Evolutionary conservation across 2,888 invertebrate species (phyloP), one percentile per base, ranked within the genome.

Genomic region (Galerucella nymphaeae): DNA sequence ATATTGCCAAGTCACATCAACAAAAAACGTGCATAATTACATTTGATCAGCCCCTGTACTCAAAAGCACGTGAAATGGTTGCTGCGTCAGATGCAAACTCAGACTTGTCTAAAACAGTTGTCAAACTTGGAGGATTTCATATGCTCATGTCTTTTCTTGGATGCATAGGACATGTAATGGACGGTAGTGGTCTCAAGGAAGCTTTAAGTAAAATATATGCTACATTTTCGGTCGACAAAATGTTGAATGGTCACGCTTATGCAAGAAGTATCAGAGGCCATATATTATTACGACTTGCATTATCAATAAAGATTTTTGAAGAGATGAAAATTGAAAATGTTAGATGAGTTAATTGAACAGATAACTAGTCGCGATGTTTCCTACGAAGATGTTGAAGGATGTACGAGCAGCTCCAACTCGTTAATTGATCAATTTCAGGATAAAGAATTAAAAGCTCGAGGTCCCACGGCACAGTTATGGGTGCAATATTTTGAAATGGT

Each of bases 181-280:
- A 48, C 48, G 48, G 48, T 42, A 42, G 42, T 48, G 48, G 48
- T 48, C 48, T 48, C n/a, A 48, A 48, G 48, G 48, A 48, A 48
- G 48, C 48, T 48, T 48, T 48, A n/a, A 48, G n/a, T n/a, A 42
- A 10, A 42, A 42, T 42, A 42, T 42, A 42, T 42, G 42, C 42
- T 5, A 11, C 42, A 42, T 11, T 11, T 42, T 42, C 42, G 42
- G 42, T 42, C 42, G 42, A 42, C 42, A 42, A 42, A 42, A 63
- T 62, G 62, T 41, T 62, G 62, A 62, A 62, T 62, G 48, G 64
- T 72, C 77, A 79, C 70, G 85, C 83, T 76, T 85, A 83, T 75
- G 67, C 80, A 73, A 80, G 84, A 80, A 78, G 79, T 75, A 78
- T 85, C 73, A 42, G 42, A 42, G 42, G 42, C 42, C 42, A 42